phyloP scores from a whole-genome alignment of 2,113 vertebrate genomes.

The Peromyscus californicus region DNA sequence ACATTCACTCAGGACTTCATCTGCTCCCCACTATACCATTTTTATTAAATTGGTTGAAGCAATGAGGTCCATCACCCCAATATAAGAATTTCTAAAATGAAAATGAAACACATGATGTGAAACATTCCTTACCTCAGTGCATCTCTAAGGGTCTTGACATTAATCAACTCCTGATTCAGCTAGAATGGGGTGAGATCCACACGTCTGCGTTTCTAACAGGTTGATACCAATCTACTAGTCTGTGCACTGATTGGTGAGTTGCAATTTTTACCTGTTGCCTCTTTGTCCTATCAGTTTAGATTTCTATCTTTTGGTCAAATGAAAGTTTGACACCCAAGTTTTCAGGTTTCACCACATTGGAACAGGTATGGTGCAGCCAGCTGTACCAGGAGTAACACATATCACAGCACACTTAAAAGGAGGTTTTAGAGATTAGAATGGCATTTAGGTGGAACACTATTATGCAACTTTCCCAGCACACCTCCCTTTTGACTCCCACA shows the following conservation, averaged over 20 bases:
- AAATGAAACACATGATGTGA: not conserved
- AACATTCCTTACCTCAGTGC: not conserved
- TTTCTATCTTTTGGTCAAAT: constrained; percentile 2
- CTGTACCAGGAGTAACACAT: constrained; percentile 57
- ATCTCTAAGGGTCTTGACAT: not conserved
- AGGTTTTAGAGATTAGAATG: constrained; percentile 65
- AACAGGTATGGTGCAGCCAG: constrained; percentile 11
- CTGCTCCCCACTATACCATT: not conserved
- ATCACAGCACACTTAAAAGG: constrained; percentile 24
- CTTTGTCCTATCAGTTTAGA: not conserved
- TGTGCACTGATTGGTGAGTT: not conserved
- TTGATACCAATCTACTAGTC: not conserved
- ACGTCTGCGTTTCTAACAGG: not conserved
- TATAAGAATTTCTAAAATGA: not conserved
- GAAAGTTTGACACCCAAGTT: constrained; percentile 1
- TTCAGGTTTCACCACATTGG: constrained; percentile 62
- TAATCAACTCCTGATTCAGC: not conserved
- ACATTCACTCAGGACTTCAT: not conserved
- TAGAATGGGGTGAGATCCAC: not conserved
- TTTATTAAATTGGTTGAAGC: not conserved
- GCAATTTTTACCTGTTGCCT: not conserved
- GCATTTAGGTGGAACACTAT: constrained; percentile 51
- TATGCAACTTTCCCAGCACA: constrained; percentile 35
- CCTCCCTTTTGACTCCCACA: not conserved
- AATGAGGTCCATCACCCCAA: not conserved